phyloP scores from a whole-genome alignment of 2,113 vertebrate genomes.

The Microtus oregoni region DNA sequence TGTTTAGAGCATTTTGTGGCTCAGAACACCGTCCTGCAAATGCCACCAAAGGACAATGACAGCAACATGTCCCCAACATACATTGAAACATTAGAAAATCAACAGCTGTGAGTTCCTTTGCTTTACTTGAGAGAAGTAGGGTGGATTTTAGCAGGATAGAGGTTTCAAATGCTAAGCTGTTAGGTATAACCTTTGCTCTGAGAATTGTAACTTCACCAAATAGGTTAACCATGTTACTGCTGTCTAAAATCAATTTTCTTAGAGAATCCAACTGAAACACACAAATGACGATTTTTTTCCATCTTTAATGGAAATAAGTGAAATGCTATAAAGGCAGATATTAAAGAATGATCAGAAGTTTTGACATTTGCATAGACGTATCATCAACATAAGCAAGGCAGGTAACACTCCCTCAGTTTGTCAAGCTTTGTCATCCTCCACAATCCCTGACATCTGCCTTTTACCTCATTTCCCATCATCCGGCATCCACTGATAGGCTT shows the following conservation, averaged over 20 bases:
- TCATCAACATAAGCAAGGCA: background rate
- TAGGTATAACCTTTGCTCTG: background rate
- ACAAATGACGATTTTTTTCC: background rate
- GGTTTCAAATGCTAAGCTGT: background rate
- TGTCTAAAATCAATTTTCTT: background rate
- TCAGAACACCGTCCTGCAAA: background rate
- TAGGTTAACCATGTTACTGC: background rate
- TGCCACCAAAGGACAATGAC: rapidly evolving
- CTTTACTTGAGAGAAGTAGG: background rate
- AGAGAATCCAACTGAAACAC: background rate
- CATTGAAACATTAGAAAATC: background rate
- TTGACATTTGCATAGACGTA: background rate
- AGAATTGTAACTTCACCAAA: background rate
- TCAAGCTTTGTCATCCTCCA: background rate
- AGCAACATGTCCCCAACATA: rapidly evolving
- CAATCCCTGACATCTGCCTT: background rate
- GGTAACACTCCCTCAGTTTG: background rate
- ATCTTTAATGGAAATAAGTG: background rate
- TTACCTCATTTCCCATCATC: rapidly evolving
- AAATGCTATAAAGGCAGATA: background rate
- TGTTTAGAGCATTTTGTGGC: background rate
- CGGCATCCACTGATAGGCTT: background rate
- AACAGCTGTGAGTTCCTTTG: background rate
- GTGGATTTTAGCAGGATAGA: background rate
- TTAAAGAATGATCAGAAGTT: background rate